Evolutionary conservation across 2,113 vertebrate species (phyloP), one percentile per base, ranked within the genome.

Genomic region (Ictalurus punctatus): DNA sequence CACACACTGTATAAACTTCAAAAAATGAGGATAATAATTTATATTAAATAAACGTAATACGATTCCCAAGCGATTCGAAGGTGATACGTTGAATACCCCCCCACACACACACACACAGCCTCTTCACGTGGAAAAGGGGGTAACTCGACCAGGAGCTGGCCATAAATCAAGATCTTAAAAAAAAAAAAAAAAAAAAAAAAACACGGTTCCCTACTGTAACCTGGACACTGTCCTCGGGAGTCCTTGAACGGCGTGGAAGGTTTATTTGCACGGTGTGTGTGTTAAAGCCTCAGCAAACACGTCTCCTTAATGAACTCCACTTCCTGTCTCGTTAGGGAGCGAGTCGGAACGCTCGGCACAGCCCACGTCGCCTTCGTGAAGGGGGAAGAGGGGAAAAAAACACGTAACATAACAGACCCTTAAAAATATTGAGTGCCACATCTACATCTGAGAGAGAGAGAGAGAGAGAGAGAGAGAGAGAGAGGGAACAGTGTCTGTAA

Each of bases 401-500:
- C 5, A 76, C 34, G 44, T 48, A 48, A 76, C 17, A 13, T 23
- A 48, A 79, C 76, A 79, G 4, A 79, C 76, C 40, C 44, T 79
- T 79, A 79, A 79, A 69, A 27, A 27, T 48, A 44, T 17, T 19
- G 16, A 37, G 23, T 78, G 74, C 27, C 40, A 23, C 21, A 44
- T 76, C 25, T 44, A 52, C 48, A 52, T 52, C 48, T 52, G 67
- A 52, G 54, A 67, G 27, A 52, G 58, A 34, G 27, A 84, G 34
- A 84, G 54, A 87, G 85, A 90, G 88, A 88, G 83, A 87, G 86
- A 59, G 78, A 52, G 21, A 84, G 79, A n/a, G 65, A 86, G 73
- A 78, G 86, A 44, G 65, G 17, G 56, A 76, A 96, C 95, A 94
- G 89, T 92, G 94, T 94, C 96, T 96, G 96, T 96, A 97, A 96